These are phyloP conservation scores for Alosa sapidissima DNA, from an alignment of 2,797 vertebrate genomes.

Conservation along the genomic window DNA sequence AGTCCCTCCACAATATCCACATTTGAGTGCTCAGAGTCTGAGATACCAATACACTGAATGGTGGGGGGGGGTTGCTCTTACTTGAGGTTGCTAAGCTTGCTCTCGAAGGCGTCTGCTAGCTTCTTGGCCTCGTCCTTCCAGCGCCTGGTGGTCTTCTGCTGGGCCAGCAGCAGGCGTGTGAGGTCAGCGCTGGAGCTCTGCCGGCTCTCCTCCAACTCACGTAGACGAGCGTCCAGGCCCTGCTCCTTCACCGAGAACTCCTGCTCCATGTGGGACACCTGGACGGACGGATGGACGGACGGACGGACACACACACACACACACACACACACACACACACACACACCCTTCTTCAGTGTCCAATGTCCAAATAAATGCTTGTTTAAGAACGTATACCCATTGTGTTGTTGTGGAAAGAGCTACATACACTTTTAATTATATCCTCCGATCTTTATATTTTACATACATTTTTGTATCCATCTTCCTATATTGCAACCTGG, in stretches of 20 bases:
- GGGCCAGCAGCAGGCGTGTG: slow-evolving; percentile 80
- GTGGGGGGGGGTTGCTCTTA: slow-evolving; percentile 63
- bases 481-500: too few species aligned
- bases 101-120: slow-evolving; percentile 78
- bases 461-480: too few species aligned
- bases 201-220: slow-evolving; percentile 86
- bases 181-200: slow-evolving; percentile 78
- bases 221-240: slow-evolving; percentile 78
- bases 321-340: not conserved
- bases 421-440: too few species aligned
- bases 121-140: slow-evolving; percentile 89
- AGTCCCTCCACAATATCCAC: too few species aligned
- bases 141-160: slow-evolving; percentile 83
- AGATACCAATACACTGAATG: not conserved
- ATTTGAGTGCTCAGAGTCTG: not conserved
- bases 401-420: too few species aligned
- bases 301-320: not conserved
- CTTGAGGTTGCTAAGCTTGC: slow-evolving; percentile 80
- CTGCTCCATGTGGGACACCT: slow-evolving; percentile 89
- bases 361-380: too few species aligned
- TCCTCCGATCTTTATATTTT: too few species aligned
- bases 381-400: too few species aligned
- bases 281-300: not conserved
- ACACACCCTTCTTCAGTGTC: not conserved
- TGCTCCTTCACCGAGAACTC: slow-evolving; percentile 84